These are phyloP conservation scores for Cataglyphis cursor DNA, from an alignment of 2,888 invertebrate genomes.

Conservation along the genomic window DNA sequence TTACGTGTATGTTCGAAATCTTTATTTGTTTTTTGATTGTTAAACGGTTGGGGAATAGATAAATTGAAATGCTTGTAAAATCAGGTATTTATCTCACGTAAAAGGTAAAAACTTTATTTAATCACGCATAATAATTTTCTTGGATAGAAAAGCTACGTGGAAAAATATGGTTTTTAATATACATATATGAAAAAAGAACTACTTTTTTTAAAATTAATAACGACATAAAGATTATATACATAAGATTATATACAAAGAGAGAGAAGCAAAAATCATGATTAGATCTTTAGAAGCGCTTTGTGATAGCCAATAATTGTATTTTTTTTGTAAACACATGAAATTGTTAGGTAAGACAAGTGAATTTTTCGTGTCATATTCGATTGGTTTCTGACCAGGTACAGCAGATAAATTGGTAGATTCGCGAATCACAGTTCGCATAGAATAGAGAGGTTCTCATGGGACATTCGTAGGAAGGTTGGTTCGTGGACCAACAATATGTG, in stretches of 20 bases:
- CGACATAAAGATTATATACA: background rate
- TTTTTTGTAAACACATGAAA: constrained; percentile 14
- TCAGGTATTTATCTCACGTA: background rate
- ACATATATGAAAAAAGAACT: background rate
- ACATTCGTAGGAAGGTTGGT: constrained; percentile 43
- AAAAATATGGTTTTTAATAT: background rate
- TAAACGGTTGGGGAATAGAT: constrained; percentile 16
- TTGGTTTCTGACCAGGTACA: constrained; percentile 40
- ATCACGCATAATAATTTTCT: background rate
- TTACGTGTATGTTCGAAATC: background rate
- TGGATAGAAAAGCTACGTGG: background rate
- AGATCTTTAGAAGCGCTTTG: background rate
- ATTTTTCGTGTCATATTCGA: constrained; percentile 53
- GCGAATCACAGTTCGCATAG: constrained; percentile 58
- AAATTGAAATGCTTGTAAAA: constrained; percentile 19
- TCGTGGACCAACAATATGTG: constrained; percentile 46
- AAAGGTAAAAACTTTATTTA: constrained; percentile 9
- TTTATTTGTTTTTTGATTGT: constrained; percentile 16
- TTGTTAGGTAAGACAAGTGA: constrained; percentile 39
- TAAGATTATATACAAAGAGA: background rate
- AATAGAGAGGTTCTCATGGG: constrained; percentile 60
- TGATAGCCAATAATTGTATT: constrained; percentile 10
- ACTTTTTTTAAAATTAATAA: background rate
- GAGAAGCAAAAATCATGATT: background rate
- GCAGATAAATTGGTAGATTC: constrained; percentile 62